phyloP scores from a whole-genome alignment of 2,113 vertebrate genomes.

The Mesocricetus auratus region DNA sequence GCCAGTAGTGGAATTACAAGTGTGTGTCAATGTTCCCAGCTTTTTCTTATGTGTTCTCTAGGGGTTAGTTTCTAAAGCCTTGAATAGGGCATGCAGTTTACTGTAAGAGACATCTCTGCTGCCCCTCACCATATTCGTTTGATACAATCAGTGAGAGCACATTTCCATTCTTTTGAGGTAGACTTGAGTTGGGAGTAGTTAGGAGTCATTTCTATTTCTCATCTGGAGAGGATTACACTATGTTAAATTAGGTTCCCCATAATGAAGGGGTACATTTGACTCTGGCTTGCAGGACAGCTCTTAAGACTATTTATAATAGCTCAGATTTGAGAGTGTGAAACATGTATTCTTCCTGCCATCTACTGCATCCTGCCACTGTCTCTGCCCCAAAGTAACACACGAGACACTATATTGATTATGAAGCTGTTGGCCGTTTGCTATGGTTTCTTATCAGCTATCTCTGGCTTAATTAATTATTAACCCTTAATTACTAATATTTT shows the following conservation, averaged over 20 bases:
- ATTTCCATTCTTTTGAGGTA: not conserved
- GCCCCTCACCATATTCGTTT: not conserved
- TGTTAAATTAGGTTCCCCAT: not conserved
- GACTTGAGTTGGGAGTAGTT: not conserved
- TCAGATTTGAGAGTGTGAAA: no score
- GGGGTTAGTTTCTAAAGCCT: fast-evolving
- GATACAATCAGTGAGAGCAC: not conserved
- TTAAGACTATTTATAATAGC: not conserved
- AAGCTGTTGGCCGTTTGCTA: no score
- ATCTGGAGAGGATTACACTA: not conserved
- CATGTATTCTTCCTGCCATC: no score
- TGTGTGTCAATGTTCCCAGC: not conserved
- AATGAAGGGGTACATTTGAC: not conserved
- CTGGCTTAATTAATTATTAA: no score
- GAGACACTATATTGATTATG: no score
- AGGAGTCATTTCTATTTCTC: not conserved
- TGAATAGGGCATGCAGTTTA: not conserved
- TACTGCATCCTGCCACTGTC: no score
- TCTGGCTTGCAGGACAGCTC: not conserved
- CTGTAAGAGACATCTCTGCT: not conserved
- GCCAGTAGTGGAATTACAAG: not conserved
- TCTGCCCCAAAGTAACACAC: no score
- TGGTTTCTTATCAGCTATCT: no score
- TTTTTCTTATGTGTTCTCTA: not conserved
- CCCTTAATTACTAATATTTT: no score